A percentile compares a stretch with the other conserved stretches of the same genome.
These are phyloP conservation scores for Chamaea fasciata DNA, from an alignment of 2,113 vertebrate genomes.

Conservation along the genomic window DNA sequence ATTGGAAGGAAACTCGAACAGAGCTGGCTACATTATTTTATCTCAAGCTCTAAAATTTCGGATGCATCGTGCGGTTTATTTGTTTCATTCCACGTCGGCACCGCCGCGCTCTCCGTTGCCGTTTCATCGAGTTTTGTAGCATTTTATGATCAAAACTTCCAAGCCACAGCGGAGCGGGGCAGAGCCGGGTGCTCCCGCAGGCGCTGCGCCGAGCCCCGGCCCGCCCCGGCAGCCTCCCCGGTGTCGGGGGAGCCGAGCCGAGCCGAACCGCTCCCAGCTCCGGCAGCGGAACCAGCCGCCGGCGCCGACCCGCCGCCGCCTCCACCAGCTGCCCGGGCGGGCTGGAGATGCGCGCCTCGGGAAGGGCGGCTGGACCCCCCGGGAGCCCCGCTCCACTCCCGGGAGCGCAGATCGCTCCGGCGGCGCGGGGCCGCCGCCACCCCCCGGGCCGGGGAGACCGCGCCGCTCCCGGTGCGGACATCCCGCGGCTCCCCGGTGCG, in stretches of 20 bases:
- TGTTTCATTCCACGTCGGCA: not conserved
- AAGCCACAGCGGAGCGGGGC: not conserved
- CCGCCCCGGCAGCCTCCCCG: not conserved
- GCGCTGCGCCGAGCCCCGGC: not conserved
- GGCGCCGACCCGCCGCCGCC: not conserved
- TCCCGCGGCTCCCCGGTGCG: not conserved
- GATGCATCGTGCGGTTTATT: not conserved
- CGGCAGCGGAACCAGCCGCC: not conserved
- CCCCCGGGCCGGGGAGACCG: not conserved
- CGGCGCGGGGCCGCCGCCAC: not conserved
- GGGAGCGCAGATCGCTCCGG: too few relatives aligned
- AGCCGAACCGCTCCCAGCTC: accelerated
- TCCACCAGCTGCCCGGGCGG: not conserved
- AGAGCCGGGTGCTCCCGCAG: not conserved
- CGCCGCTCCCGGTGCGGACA: not conserved
- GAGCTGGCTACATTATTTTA: not conserved
- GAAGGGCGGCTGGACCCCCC: not conserved
- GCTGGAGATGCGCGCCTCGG: too few relatives aligned
- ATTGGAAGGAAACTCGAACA: not conserved
- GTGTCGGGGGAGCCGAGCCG: not conserved
- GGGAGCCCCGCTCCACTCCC: not conserved
- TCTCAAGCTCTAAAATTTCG: not conserved
- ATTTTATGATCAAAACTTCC: not conserved
- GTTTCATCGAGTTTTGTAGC: not conserved
- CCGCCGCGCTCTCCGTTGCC: not conserved